Conservation (phyloP, 2,888 invertebrate species). For the Dryomyza anilis region DNA sequence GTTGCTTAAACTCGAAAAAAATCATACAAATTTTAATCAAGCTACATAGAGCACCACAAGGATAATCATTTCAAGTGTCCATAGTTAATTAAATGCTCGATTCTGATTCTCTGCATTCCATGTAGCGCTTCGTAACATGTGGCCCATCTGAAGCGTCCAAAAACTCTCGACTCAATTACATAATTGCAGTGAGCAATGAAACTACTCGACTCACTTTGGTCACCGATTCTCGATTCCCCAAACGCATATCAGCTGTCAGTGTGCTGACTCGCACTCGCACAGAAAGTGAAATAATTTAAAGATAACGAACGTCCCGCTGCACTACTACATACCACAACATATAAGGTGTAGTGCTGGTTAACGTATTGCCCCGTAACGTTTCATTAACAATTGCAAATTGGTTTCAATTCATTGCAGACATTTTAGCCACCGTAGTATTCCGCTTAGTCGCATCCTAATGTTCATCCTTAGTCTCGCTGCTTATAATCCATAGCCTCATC, state of each 20-base stretch:
- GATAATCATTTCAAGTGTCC: slow-evolving; percentile 9
- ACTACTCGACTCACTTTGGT: too few relatives aligned
- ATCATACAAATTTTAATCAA: background rate
- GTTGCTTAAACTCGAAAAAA: too few relatives aligned
- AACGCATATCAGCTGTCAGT: slow-evolving; percentile 50
- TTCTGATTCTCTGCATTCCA: slow-evolving; percentile 25
- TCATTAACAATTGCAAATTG: slow-evolving; percentile 55
- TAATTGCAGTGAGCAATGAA: slow-evolving; percentile 52
- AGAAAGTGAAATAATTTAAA: slow-evolving; percentile 2
- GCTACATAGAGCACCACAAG: background rate
- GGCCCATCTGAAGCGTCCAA: too few relatives aligned
- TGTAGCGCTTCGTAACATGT: too few relatives aligned
- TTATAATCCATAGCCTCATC: background rate
- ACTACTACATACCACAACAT: too few relatives aligned
- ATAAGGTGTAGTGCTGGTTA: too few relatives aligned
- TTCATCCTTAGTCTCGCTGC: background rate
- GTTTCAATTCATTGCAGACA: slow-evolving; percentile 48
- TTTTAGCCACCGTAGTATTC: slow-evolving; percentile 22
- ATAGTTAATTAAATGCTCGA: slow-evolving; percentile 59
- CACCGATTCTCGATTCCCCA: too few relatives aligned
- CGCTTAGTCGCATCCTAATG: background rate
- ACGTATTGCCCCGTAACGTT: slow-evolving; percentile 32
- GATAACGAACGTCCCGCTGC: background rate
- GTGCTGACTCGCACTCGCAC: slow-evolving; percentile 42
- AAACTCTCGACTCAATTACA: slow-evolving; percentile 58